These are phyloP conservation scores for Gadopsis bispinosus DNA, from an alignment of 2,797 vertebrate species.

Conservation along the genomic window DNA sequence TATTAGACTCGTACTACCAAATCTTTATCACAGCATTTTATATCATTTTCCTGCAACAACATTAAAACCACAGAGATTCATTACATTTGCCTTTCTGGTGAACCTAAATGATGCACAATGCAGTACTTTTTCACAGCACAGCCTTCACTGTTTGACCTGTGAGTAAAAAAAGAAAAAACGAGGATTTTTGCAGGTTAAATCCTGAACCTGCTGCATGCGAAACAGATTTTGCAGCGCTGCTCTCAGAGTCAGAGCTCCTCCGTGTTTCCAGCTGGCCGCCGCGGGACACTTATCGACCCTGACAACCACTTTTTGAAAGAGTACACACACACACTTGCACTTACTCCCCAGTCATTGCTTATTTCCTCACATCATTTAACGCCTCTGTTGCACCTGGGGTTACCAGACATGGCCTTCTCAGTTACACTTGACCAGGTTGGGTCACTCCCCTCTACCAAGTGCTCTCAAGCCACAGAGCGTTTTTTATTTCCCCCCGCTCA, in stretches of 20 bases:
- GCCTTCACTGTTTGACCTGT: background rate
- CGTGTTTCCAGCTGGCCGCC: constrained; percentile 63
- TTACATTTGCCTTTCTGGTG: background rate
- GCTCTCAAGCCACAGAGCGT: constrained; percentile 57
- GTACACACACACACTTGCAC: constrained; percentile 34
- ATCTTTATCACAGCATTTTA: background rate
- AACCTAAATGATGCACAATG: background rate
- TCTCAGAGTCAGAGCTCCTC: constrained; percentile 20
- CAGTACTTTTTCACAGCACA: background rate
- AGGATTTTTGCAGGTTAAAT: background rate
- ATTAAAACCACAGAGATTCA: background rate
- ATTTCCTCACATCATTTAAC: constrained; percentile 76
- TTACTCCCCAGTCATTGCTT: constrained; percentile 58
- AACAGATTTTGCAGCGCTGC: constrained; percentile 25
- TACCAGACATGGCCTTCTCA: constrained; percentile 74
- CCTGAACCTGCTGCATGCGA: constrained; percentile 45
- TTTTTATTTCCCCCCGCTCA: constrained; percentile 75
- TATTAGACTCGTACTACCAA: too few species aligned
- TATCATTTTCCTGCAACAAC: background rate
- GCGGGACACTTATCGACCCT: constrained; percentile 58
- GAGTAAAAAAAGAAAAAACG: background rate
- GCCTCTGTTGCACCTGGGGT: constrained; percentile 70
- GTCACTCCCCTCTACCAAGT: constrained; percentile 37
- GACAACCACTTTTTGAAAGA: constrained; percentile 53
- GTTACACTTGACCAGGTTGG: constrained; percentile 70